Evolutionary conservation across 2,113 vertebrate genomes (phyloP), one percentile per base, ranked within the genome.

Genomic region (Coryphaenoides rupestris): DNA sequence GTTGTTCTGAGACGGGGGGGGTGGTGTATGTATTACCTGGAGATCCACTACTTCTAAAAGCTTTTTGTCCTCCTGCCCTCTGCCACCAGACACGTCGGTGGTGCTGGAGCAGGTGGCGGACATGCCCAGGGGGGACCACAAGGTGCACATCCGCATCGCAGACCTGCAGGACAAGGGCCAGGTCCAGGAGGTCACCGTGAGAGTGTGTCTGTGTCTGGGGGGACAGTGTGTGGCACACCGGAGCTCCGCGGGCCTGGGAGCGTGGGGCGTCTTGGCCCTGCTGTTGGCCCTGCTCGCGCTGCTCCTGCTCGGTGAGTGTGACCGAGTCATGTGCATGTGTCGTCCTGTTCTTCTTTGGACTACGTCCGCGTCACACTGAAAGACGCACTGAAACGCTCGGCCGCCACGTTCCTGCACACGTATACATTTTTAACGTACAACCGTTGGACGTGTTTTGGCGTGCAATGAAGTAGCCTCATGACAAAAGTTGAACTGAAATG

Each of bases 261-360:
- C 77, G 28, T 92, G 91, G 91, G 94, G 89, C 22, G 89, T 95
- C 66, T 92, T 95, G 19, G 86, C 92, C 14, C 90, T 95, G 90
- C 90, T 94, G 46, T 76, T 94, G 15, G 90, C 90, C 2, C 84
- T 92, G 0, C 82, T 90, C 0, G 62, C 83, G 17, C 47, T 86
- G 10, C 59, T 94, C 33, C 3, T 95, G 57, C 69, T 94, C 17
- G 54, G 94, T 95, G 86, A 95, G 93, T 91, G 72, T 17, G 24
- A 22, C 19, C 9, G 46, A n/a, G 21, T 54, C 54, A 16, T 40
- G 24, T 21, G 23, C 33, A 40, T 40, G 33, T 40, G n/a, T n/a
- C n/a, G n/a, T n/a, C n/a, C n/a, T n/a, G n/a, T n/a, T n/a, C 33
- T 13, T 40, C 33, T 53, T 14, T 53, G 50, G 6, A 40, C 33